phyloP scores from a whole-genome alignment of 2,797 vertebrate genomes.

The Moxostoma hubbsi region DNA sequence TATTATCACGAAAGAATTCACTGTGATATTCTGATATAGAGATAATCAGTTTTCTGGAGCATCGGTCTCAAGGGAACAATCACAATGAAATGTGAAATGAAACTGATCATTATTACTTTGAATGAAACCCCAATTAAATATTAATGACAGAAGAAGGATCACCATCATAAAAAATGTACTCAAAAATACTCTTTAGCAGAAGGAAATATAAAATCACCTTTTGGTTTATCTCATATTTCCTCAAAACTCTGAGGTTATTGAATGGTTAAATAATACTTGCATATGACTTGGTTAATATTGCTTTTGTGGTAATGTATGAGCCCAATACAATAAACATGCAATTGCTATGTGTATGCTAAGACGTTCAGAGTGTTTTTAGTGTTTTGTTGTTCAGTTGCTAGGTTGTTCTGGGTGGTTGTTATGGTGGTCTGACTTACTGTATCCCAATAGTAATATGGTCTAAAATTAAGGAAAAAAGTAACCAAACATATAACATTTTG shows the following conservation, averaged over 20 bases:
- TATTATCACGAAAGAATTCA: slow-evolving; percentile 41
- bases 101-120: slow-evolving; percentile 30
- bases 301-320: too few relatives aligned
- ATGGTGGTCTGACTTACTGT: too few relatives aligned
- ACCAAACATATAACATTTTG: neutral
- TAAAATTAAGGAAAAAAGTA: slow-evolving; percentile 9
- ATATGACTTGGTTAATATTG: too few relatives aligned
- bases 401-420: neutral
- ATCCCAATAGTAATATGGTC: neutral
- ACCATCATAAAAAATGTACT: slow-evolving; percentile 11
- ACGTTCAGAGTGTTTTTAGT: too few relatives aligned
- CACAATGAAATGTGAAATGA: slow-evolving; percentile 41
- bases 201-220: neutral
- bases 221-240: too few relatives aligned
- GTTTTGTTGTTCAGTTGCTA: neutral
- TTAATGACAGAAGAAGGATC: slow-evolving; percentile 41
- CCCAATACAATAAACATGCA: too few relatives aligned
- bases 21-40: slow-evolving; percentile 30
- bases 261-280: too few relatives aligned
- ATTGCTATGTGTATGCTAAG: too few relatives aligned
- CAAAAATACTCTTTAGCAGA: slow-evolving; percentile 17
- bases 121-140: slow-evolving; percentile 47
- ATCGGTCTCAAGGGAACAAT: slow-evolving; percentile 50
- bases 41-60: slow-evolving; percentile 29
- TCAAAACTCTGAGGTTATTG: too few relatives aligned